Conservation (phyloP, 2,888 invertebrate species). For the Anorthoa munda region DNA sequence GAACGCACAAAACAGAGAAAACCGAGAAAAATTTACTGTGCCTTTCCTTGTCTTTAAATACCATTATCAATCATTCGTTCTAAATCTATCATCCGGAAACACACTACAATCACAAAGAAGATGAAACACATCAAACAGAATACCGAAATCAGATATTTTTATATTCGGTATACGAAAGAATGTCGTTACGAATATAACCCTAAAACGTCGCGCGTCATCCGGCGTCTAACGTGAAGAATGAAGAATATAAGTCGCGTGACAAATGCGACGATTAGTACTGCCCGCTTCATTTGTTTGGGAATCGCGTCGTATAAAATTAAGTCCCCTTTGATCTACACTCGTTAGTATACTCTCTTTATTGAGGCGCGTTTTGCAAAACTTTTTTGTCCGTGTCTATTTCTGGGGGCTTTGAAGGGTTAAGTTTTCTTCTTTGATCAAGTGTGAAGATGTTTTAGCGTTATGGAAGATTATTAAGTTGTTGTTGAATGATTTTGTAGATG, state of each 20-base stretch:
- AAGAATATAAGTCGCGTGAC: slow-evolving; percentile 58
- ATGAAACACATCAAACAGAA: slow-evolving; percentile 39
- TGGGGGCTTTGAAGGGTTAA: slow-evolving; percentile 31
- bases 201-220: slow-evolving; percentile 46
- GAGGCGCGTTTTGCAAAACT: slow-evolving; percentile 32
- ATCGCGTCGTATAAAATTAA: slow-evolving; percentile 64
- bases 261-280: slow-evolving; percentile 65
- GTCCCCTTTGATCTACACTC: slow-evolving; percentile 68
- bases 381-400: slow-evolving; percentile 58
- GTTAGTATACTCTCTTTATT: slow-evolving; percentile 60
- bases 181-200: slow-evolving; percentile 45
- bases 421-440: slow-evolving; percentile 46
- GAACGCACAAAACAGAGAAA: neutral
- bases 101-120: slow-evolving; percentile 36
- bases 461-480: neutral
- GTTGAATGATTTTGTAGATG: neutral
- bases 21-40: neutral
- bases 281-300: slow-evolving; percentile 73
- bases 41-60: neutral
- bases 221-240: slow-evolving; percentile 42
- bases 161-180: slow-evolving; percentile 37
- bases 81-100: slow-evolving; percentile 18
- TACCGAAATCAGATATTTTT: slow-evolving; percentile 29
- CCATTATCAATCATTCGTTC: slow-evolving; percentile 14
- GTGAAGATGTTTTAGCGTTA: slow-evolving; percentile 26